Evolutionary conservation across 1,140 invertebrate genomes (phyloP), one percentile per base, ranked within the genome.

Genomic region (Ostrea denselamellosa): DNA sequence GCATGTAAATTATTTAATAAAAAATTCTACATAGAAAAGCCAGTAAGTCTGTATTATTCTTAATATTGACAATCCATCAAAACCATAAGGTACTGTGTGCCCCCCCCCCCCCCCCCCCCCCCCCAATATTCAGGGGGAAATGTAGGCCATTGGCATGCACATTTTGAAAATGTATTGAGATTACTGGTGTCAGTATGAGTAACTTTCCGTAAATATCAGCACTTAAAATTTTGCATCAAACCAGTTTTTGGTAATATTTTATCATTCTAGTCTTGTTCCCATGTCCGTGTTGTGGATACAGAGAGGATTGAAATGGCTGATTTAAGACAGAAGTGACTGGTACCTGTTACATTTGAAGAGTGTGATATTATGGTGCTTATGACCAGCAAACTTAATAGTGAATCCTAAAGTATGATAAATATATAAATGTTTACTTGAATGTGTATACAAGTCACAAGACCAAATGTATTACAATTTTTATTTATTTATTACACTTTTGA

Each of bases 261-360:
- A 58, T 90, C 68, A 28, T 89, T 88, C 25, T 88, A 92, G 91
- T 89, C 28, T 83, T 89, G 90, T 52, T 62, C 62, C 34, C 90
- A 92, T 90, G 89, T 89, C 17, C 88, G 85, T 56, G 65, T 90
- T 65, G 83, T 90, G 22, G 86, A 89, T 51, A 89, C 71, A 19
- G 87, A 88, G n/a, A 87, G 83, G 22, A 56, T 90, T 62, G 87
- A 87, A 25, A 62, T 92, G 22, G 89, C 86, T 56, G 90, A 92
- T 62, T 89, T 90, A 81, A 82, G 90, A 68, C 90, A 88, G 68
- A 83, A 56, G 44, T 83, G 82, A 83, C 7, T 19, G 12, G 56
- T 62, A 17, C 56, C n/a, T 62, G 17, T 19, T 62, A 19, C 14
- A 62, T 62, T 14, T 62, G 56, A 1, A 5, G 0, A n/a, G 17